phyloP scores from a whole-genome alignment of 2,888 invertebrate genomes.

The Spicauda simplicius region DNA sequence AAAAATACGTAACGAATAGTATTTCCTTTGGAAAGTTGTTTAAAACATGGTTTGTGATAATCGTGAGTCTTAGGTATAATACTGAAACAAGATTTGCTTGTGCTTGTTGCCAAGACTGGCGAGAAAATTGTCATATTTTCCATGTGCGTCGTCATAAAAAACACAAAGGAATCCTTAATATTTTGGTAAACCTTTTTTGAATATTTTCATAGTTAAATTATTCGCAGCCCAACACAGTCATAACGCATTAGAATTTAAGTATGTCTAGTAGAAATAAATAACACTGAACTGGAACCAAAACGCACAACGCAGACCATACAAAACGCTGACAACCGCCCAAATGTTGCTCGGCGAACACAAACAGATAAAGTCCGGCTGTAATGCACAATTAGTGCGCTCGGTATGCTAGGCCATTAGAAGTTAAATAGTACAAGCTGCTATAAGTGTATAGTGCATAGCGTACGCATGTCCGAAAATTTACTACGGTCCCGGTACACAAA shows the following conservation, averaged over 20 bases:
- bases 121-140: too few relatives aligned
- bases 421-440: slow-evolving; percentile 39
- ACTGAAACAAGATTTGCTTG: too few relatives aligned
- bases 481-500: too few relatives aligned
- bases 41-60: too few relatives aligned
- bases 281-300: slow-evolving; percentile 29
- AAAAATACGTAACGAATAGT: too few relatives aligned
- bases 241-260: slow-evolving; percentile 22
- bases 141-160: too few relatives aligned
- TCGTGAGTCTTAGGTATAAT: too few relatives aligned
- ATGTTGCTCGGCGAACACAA: slow-evolving; percentile 16
- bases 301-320: slow-evolving; percentile 22
- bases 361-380: slow-evolving; percentile 41
- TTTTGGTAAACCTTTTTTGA: too few relatives aligned
- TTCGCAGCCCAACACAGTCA: slow-evolving; percentile 9
- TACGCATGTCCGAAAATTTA: slow-evolving; percentile 1
- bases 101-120: too few relatives aligned
- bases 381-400: slow-evolving; percentile 37
- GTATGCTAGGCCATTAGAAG: slow-evolving; percentile 39
- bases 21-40: too few relatives aligned
- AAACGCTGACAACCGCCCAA: background rate
- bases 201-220: too few relatives aligned
- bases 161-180: too few relatives aligned
- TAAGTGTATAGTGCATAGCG: slow-evolving; percentile 33
- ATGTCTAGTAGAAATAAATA: slow-evolving; percentile 28